These are phyloP conservation scores for Lagopus muta DNA, from an alignment of 2,113 vertebrate genomes.

Conservation along the genomic window DNA sequence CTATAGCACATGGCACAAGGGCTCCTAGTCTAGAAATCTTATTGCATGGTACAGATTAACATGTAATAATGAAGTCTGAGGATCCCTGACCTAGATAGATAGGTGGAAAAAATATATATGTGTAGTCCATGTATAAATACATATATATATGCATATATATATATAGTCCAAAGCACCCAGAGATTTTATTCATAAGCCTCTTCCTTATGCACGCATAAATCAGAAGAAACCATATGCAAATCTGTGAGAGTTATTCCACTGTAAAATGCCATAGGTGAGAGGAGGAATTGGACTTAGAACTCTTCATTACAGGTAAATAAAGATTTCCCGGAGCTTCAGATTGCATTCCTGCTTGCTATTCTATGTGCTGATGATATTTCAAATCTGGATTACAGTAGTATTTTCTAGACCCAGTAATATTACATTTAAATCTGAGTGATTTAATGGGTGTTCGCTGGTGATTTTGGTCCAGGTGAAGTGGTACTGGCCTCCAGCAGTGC, in stretches of 20 bases:
- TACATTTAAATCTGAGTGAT: conserved; percentile 67
- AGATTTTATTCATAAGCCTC: neutral
- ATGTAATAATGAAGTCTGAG: neutral
- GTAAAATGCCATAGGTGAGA: neutral
- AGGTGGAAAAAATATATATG: neutral
- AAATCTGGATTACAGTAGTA: conserved; percentile 40
- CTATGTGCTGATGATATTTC: neutral
- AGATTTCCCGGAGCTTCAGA: conserved; percentile 21
- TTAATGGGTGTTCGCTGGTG: conserved; percentile 66
- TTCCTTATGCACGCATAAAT: neutral
- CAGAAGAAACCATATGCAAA: neutral
- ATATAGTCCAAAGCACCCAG: neutral
- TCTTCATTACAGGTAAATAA: conserved; percentile 28
- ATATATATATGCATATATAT: too few relatives aligned
- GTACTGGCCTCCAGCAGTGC: conserved; percentile 77
- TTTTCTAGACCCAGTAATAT: conserved; percentile 59
- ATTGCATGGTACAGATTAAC: neutral
- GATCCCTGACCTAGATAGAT: neutral
- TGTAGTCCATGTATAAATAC: neutral
- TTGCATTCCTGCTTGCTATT: neutral
- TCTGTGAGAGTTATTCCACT: neutral
- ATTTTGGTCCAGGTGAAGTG: conserved; percentile 65
- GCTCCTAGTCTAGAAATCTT: neutral
- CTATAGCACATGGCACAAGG: neutral
- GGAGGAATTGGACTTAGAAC: neutral